Conservation (phyloP, 2,888 invertebrate species). For the Eumacrocentrus americanus region DNA sequence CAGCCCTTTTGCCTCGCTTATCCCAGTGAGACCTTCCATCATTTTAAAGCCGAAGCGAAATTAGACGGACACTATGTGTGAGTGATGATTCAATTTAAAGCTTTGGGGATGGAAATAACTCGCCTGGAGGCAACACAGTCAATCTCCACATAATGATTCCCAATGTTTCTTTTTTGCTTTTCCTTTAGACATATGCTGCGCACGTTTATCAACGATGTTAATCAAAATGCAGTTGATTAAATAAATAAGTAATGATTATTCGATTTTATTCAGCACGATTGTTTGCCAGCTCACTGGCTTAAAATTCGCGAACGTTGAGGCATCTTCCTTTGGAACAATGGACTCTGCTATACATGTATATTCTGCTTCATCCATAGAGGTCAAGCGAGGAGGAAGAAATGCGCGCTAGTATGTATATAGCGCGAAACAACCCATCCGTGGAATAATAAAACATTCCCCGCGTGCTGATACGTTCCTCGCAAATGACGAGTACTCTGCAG, state of each 20-base stretch:
- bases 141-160: too few relatives aligned
- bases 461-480: conserved; percentile 53
- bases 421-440: conserved; percentile 45
- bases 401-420: conserved; percentile 34
- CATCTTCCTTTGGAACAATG: conserved; percentile 17
- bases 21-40: conserved; percentile 56
- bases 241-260: not conserved
- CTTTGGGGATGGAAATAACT: conserved; percentile 37
- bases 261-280: conserved; percentile 19
- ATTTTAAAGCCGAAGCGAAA: conserved; percentile 58
- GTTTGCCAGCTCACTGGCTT: conserved; percentile 17
- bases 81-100: conserved; percentile 49
- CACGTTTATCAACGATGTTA: too few relatives aligned
- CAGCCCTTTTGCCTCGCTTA: conserved; percentile 19
- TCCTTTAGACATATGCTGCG: too few relatives aligned
- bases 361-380: not conserved
- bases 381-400: not conserved
- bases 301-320: conserved; percentile 11
- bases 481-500: conserved; percentile 57
- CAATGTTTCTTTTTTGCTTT: too few relatives aligned
- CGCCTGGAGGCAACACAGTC: not conserved
- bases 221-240: conserved; percentile 24
- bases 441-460: conserved; percentile 32
- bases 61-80: conserved; percentile 56
- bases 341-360: conserved; percentile 3